Conservation (phyloP, 2,113 vertebrate genomes). For the Talpa occidentalis region DNA sequence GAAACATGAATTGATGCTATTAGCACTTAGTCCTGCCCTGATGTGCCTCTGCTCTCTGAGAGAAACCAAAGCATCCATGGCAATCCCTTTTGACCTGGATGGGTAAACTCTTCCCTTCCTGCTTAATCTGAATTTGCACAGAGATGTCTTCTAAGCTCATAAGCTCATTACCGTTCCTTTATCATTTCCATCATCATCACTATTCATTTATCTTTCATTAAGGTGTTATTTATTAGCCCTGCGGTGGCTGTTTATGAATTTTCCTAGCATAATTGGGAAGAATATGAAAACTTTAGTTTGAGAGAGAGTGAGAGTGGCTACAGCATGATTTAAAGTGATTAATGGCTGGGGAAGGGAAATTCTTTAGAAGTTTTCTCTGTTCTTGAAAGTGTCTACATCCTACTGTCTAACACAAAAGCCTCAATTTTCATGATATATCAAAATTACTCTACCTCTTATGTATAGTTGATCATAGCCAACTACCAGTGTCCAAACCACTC, state of each 20-base stretch:
- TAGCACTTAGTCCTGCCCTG: not conserved
- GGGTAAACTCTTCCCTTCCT: not conserved
- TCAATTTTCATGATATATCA: not conserved
- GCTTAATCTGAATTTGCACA: not conserved
- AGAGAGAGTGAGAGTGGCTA: not conserved
- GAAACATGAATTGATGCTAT: not conserved
- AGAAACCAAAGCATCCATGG: fast-evolving
- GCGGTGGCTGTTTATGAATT: not conserved
- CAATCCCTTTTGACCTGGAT: not conserved
- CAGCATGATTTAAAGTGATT: not conserved
- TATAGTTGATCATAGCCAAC: not conserved
- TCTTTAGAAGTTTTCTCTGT: not conserved
- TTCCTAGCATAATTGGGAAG: not conserved
- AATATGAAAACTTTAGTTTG: not conserved
- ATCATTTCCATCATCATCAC: not conserved
- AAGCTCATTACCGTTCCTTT: not conserved
- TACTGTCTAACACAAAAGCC: not conserved
- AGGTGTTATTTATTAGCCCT: conserved; percentile 4
- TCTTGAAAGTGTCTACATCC: not conserved
- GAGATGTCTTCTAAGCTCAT: not conserved
- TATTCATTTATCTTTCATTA: conserved; percentile 7
- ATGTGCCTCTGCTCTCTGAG: not conserved
- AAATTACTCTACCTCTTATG: not conserved
- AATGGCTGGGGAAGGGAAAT: not conserved
- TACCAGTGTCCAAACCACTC: not conserved